Conservation (phyloP, 2,888 invertebrate species). For the Vannuccia rotundouncinata region DNA sequence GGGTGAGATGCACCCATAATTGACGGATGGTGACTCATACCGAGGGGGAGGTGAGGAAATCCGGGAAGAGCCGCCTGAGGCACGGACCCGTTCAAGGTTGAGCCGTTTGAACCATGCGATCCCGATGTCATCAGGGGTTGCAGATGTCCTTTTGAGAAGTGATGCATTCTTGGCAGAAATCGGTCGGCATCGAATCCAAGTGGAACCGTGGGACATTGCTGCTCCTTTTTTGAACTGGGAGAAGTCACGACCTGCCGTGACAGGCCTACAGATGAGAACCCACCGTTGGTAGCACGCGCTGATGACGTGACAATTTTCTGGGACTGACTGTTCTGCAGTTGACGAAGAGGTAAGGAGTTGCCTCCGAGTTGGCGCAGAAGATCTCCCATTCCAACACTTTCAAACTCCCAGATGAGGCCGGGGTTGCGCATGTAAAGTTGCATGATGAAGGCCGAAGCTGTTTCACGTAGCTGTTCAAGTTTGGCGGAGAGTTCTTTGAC, state of each 20-base stretch:
- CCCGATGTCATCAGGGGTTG: not conserved
- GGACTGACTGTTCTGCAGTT: too few species aligned
- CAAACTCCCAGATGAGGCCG: not conserved
- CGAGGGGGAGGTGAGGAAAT: not conserved
- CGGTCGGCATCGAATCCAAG: not conserved
- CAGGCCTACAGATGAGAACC: not conserved
- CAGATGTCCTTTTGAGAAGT: not conserved
- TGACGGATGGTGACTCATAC: not conserved
- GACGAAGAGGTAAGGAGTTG: not conserved
- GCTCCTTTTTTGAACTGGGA: not conserved
- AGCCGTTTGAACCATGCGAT: not conserved
- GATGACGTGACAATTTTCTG: too few species aligned
- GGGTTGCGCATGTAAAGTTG: conserved; percentile 10
- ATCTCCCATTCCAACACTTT: conserved; percentile 6
- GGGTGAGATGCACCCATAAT: not conserved
- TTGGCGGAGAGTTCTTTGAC: conserved; percentile 5
- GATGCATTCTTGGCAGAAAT: not conserved
- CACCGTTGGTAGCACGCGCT: not conserved
- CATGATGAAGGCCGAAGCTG: conserved; percentile 2
- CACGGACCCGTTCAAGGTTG: not conserved
- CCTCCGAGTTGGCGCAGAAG: not conserved
- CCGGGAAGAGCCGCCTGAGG: not conserved
- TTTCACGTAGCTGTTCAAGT: not conserved
- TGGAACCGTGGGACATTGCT: not conserved
- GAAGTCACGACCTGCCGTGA: not conserved